These are phyloP conservation scores for Blera fallax DNA, from an alignment of 2,888 invertebrate species.

Conservation along the genomic window DNA sequence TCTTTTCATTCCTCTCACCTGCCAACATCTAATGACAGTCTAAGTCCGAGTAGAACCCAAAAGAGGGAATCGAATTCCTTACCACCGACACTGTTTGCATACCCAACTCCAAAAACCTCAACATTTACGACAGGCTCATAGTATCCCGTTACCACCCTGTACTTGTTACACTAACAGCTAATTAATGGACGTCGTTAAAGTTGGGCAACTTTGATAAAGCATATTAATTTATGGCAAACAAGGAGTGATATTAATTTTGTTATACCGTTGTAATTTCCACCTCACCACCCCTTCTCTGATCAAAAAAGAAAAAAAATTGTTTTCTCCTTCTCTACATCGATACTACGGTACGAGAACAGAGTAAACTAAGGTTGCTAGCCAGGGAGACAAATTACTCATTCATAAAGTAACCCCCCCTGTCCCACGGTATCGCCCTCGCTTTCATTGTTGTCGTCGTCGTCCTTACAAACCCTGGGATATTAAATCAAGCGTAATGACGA, in stretches of 20 bases:
- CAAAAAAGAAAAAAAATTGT: conserved; percentile 14
- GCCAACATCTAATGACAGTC: neutral
- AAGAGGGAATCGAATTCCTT: neutral
- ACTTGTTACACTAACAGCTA: conserved; percentile 57
- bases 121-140: neutral
- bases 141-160: conserved; percentile 7
- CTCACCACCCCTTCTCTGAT: neutral
- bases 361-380: conserved; percentile 15
- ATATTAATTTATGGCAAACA: conserved; percentile 64
- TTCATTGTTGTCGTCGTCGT: conserved; percentile 2
- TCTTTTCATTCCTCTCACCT: neutral
- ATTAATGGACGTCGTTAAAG: conserved; percentile 54
- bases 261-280: conserved; percentile 32
- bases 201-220: conserved; percentile 56
- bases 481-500: conserved; percentile 71
- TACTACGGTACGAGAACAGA: neutral
- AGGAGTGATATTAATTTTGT: conserved; percentile 55
- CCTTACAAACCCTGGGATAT: conserved; percentile 48
- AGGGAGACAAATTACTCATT: conserved; percentile 65
- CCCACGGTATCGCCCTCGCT: neutral
- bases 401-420: conserved; percentile 44
- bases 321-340: neutral
- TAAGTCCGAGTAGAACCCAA: neutral
- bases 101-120: neutral
- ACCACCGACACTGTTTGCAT: neutral